A percentile compares a stretch with the other conserved stretches of the same genome.
Evolutionary conservation across 2,888 invertebrate species (phyloP).

Genomic region (Poecilus cupreus): DNA sequence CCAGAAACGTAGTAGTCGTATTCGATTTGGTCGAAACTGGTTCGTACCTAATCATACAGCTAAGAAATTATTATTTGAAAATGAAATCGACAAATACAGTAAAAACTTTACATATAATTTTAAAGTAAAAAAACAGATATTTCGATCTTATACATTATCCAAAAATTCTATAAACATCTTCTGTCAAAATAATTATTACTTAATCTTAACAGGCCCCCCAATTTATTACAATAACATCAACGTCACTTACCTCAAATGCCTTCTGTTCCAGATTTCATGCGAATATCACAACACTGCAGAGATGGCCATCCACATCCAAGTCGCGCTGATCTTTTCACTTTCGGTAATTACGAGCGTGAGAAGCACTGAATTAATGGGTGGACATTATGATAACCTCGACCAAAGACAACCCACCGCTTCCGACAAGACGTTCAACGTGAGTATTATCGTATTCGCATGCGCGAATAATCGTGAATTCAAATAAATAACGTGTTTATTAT

Average conservation of each 20-base stretch:
- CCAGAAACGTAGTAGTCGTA: too few species aligned
- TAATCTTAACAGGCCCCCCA: too few species aligned
- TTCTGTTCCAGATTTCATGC: conserved; percentile 40
- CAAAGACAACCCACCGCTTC: not conserved
- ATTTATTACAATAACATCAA: not conserved
- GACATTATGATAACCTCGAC: conserved; percentile 42
- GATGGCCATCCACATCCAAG: conserved; percentile 16
- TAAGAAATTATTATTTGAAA: too few species aligned
- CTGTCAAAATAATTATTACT: too few species aligned
- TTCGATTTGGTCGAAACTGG: too few species aligned
- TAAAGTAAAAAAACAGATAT: too few species aligned
- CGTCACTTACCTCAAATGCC: not conserved
- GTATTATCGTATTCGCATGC: not conserved
- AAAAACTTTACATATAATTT: too few species aligned
- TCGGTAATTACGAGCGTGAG: conserved; percentile 4
- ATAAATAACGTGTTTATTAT: not conserved
- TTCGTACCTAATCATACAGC: too few species aligned
- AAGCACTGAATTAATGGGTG: conserved; percentile 36
- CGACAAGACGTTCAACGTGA: conserved; percentile 26
- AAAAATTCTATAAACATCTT: too few species aligned
- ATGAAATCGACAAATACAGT: too few species aligned
- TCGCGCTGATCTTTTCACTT: conserved; percentile 40
- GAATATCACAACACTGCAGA: not conserved
- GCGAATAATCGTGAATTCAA: not conserved
- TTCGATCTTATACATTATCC: too few species aligned